Evolutionary conservation across 2,113 vertebrate species (phyloP), one percentile per base, ranked within the genome.

Genomic region (Tupaia tana): DNA sequence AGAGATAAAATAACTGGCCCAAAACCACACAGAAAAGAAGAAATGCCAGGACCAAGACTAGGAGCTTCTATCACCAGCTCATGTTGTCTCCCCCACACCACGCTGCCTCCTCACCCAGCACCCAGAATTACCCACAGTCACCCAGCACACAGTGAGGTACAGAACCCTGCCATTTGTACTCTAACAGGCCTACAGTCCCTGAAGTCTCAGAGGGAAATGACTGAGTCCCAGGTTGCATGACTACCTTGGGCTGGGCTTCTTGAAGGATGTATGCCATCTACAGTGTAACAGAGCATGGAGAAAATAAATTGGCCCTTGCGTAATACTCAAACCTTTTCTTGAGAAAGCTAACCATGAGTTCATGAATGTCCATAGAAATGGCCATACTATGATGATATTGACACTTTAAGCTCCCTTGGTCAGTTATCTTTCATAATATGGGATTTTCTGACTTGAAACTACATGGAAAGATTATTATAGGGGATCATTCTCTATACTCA

Each of bases 11-110:
- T 59, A 64, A 31, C 31, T 71, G 19, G 34, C 56, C 22, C 79
- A 59, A 71, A 91, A 58, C 64, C 86, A 89, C 59, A n/a, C 59
- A 90, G 63, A 14, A 83, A 63, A 81, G 19, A 88, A 86, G 54
- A 87, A 1, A 3, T 34, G 52, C 59, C 63, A 16, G 74, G 43
- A 66, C 19, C 15, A 70, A 84, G 20, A 52, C 64, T n/a, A 22
- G 27, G 29, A 64, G 29, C 6, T 74, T 80, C 71, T 24, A 27
- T 15, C 67, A 85, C 31, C 52, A 84, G 18, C 61, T 73, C 75
- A 0, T 58, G 43, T 54, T 52, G n/a, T 86, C n/a, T 91, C 31
- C 12, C 59, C n/a, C 61, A 5, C 3, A 5, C 1, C 4, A 12
- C 13, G 16, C 22, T 9, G 13, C 77, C 81, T 80, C 80, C 78